Conservation (phyloP, 2,113 vertebrate genomes). For the Piliocolobus tephrosceles region DNA sequence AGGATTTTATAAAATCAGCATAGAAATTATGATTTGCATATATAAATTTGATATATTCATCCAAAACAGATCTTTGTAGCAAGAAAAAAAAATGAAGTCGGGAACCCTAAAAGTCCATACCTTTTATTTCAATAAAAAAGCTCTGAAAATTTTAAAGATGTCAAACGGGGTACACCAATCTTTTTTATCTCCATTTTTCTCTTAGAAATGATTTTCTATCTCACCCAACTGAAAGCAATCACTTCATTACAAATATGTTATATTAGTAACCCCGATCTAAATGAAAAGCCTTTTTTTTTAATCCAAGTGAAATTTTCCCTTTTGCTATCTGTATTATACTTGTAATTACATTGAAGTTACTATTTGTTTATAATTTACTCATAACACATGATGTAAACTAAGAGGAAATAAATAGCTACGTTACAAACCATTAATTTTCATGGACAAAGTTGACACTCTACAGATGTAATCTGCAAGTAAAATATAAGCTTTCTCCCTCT, state of each 20-base stretch:
- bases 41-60: not conserved
- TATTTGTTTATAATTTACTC: conserved; percentile 70
- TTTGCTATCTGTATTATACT: conserved; percentile 29
- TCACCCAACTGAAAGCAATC: not conserved
- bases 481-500: conserved; percentile 48
- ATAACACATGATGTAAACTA: conserved; percentile 55
- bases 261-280: not conserved
- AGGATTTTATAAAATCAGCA: not conserved
- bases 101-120: not conserved
- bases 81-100: not conserved
- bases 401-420: conserved; percentile 68
- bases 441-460: conserved; percentile 58
- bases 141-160: not conserved
- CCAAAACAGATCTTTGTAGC: not conserved
- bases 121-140: not conserved
- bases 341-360: conserved; percentile 49
- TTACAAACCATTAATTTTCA: conserved; percentile 76
- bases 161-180: not conserved
- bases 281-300: conserved; percentile 35
- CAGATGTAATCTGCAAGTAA: conserved; percentile 78
- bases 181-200: not conserved
- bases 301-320: not conserved
- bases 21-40: not conserved
- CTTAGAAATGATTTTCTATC: not conserved
- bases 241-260: not conserved